These are phyloP conservation scores for Trachelus tabidus DNA, from an alignment of 2,888 invertebrate genomes.

Conservation along the genomic window DNA sequence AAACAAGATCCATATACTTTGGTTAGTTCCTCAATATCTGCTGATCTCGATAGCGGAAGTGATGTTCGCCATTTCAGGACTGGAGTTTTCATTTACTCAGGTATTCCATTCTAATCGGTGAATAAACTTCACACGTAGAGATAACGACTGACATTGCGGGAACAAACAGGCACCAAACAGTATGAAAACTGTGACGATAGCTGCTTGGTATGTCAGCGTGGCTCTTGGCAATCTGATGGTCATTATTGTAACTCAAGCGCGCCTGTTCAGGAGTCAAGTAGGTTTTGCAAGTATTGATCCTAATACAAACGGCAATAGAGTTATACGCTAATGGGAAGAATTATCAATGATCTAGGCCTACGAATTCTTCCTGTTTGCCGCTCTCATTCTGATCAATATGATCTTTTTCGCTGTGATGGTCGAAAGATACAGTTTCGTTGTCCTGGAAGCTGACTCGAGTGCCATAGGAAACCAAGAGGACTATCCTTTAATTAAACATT, in stretches of 20 bases:
- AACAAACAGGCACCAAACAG: slow-evolving; percentile 76
- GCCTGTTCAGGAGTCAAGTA: slow-evolving; percentile 75
- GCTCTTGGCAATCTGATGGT: slow-evolving; percentile 85
- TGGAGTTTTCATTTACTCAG: slow-evolving; percentile 87
- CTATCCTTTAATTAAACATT: slow-evolving; percentile 7
- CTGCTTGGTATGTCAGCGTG: slow-evolving; percentile 86
- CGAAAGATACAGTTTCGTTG: slow-evolving; percentile 67
- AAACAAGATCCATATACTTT: slow-evolving; percentile 76
- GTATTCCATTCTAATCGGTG: slow-evolving; percentile 56
- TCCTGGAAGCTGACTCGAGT: slow-evolving; percentile 61
- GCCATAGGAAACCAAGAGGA: slow-evolving; percentile 12
- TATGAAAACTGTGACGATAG: slow-evolving; percentile 87
- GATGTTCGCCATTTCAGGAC: slow-evolving; percentile 84
- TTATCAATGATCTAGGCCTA: slow-evolving; percentile 68
- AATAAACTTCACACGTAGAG: neutral
- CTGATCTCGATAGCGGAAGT: slow-evolving; percentile 85
- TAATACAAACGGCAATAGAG: neutral
- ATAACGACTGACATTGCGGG: neutral
- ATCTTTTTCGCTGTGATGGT: slow-evolving; percentile 72
- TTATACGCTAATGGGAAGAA: neutral
- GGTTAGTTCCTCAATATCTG: slow-evolving; percentile 84
- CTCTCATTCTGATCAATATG: slow-evolving; percentile 76
- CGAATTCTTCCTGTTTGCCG: slow-evolving; percentile 81
- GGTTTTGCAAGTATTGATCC: neutral
- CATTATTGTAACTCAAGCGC: slow-evolving; percentile 77